phyloP scores from a whole-genome alignment of 2,113 vertebrate genomes.

The Oostethus manadensis region DNA sequence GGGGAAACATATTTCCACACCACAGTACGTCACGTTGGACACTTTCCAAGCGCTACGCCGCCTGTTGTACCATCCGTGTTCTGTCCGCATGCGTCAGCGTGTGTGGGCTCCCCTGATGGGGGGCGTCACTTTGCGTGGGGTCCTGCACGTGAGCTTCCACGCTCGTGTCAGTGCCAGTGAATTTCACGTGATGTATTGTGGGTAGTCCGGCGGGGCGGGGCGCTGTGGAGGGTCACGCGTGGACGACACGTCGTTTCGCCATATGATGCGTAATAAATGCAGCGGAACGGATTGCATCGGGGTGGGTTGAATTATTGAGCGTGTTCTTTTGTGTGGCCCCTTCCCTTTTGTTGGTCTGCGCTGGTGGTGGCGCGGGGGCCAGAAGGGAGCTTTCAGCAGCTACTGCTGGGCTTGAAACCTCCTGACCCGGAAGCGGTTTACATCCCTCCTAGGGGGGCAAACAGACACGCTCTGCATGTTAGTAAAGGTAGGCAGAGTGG shows the following conservation, averaged over 20 bases:
- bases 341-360: conserved; percentile 8
- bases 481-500: no score
- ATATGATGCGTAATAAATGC: conserved; percentile 70
- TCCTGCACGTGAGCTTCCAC: conserved; percentile 1
- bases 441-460: no score
- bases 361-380: conserved; percentile 1
- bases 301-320: conserved; percentile 71
- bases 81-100: background rate
- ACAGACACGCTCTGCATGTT: no score
- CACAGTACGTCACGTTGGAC: conserved; percentile 30
- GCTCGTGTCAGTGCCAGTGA: conserved; percentile 17
- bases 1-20: no score
- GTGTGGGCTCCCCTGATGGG: no score
- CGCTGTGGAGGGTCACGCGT: conserved; percentile 27
- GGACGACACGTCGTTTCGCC: conserved; percentile 41
- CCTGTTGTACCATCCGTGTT: background rate
- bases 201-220: conserved; percentile 1
- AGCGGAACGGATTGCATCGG: conserved; percentile 69
- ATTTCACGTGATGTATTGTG: conserved; percentile 34
- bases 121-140: background rate
- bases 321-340: conserved; percentile 48
- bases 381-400: conserved; percentile 9
- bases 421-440: no score
- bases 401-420: background rate
- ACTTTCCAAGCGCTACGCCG: background rate